phyloP scores from a whole-genome alignment of 2,888 invertebrate genomes.

The Scaptomyza tumidula region DNA sequence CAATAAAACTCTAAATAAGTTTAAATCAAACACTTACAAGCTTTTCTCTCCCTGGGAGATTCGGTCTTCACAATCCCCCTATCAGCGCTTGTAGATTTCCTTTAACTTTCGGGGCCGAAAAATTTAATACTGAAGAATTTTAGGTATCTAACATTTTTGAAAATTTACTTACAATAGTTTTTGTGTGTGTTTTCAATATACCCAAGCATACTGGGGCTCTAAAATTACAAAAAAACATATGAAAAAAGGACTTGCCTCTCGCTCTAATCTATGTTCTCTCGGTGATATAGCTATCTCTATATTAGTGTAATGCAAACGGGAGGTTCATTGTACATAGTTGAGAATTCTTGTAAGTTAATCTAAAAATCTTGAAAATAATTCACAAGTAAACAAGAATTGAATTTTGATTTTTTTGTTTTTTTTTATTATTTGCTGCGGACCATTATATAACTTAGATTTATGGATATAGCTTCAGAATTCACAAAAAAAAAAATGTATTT shows the following conservation, averaged over 20 bases:
- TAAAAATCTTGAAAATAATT: neutral
- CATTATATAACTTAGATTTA: conserved; percentile 1
- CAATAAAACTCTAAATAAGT: conserved; percentile 19
- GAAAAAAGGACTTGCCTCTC: neutral
- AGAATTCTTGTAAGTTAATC: too few species aligned
- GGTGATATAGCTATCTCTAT: neutral
- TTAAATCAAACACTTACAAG: neutral
- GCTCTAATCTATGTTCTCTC: neutral
- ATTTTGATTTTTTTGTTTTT: neutral
- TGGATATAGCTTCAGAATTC: conserved; percentile 2
- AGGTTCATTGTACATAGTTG: too few species aligned
- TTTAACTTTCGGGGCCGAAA: neutral
- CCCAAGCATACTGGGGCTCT: neutral
- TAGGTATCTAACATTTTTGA: neutral
- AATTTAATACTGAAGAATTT: neutral
- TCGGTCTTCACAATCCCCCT: too few species aligned
- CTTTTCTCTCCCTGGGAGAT: too few species aligned
- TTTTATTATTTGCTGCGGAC: conserved; percentile 3
- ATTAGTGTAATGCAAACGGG: too few species aligned
- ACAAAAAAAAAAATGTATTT: neutral
- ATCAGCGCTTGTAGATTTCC: neutral
- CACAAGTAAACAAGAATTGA: neutral
- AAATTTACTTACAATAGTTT: too few species aligned
- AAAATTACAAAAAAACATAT: neutral
- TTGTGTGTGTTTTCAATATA: neutral